Conservation (phyloP, 2,888 invertebrate species). For the Torymus aiolomorphi region DNA sequence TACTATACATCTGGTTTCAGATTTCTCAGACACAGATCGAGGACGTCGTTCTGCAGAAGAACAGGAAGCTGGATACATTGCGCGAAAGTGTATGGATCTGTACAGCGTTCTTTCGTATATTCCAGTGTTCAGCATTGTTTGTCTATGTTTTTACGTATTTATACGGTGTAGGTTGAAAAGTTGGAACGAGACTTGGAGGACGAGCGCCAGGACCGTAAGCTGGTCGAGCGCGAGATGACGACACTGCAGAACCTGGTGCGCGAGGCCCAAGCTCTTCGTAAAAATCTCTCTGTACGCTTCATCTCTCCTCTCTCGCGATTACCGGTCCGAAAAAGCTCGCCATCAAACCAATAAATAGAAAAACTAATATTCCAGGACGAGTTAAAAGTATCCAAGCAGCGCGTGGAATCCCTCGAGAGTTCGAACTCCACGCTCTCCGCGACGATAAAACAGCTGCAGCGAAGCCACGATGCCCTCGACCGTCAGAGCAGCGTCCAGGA, state of each 20-base stretch:
- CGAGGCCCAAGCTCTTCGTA: constrained; percentile 19
- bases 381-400: constrained; percentile 18
- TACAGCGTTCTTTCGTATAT: neutral
- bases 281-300: constrained; percentile 19
- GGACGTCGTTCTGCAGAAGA: constrained; percentile 58
- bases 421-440: constrained; percentile 14
- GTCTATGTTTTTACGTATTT: no score
- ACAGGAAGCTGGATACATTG: constrained; percentile 59
- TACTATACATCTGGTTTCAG: constrained; percentile 47
- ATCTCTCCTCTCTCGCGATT: no score
- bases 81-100: constrained; percentile 60
- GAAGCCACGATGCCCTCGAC: constrained; percentile 57
- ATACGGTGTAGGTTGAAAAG: constrained; percentile 28
- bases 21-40: constrained; percentile 59
- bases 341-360: no score
- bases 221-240: constrained; percentile 16
- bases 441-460: constrained; percentile 32
- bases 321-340: no score
- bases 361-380: constrained; percentile 26
- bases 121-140: no score
- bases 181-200: constrained; percentile 17
- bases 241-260: neutral
- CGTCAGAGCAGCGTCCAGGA: constrained; percentile 65
- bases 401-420: constrained; percentile 12
- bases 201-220: constrained; percentile 12